phyloP scores from a whole-genome alignment of 2,113 vertebrate genomes.

The Podilymbus podiceps region DNA sequence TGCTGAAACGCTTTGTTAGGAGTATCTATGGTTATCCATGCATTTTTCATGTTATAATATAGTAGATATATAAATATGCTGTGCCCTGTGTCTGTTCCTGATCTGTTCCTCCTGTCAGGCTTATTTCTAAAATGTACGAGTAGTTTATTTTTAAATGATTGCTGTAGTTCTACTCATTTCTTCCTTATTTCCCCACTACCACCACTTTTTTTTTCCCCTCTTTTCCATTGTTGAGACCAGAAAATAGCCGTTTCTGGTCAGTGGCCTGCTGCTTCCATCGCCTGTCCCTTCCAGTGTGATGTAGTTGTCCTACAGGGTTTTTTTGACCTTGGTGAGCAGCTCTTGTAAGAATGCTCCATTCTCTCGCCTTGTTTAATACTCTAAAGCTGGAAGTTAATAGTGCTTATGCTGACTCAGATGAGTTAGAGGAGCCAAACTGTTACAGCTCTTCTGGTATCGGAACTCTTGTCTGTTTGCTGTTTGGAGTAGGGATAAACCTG shows the following conservation, averaged over 20 bases:
- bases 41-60: neutral
- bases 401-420: neutral
- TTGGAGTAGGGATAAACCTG: neutral
- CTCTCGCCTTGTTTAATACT: fast-evolving
- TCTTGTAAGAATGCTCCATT: neutral
- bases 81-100: neutral
- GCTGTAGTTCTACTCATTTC: neutral
- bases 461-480: neutral
- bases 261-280: fast-evolving
- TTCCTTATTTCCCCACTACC: neutral
- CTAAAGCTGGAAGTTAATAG: fast-evolving
- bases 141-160: neutral
- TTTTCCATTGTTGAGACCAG: too few species aligned
- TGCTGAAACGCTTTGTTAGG: neutral
- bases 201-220: too few species aligned
- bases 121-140: neutral
- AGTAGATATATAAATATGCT: neutral
- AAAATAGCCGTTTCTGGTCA: neutral
- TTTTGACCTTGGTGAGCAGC: neutral
- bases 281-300: fast-evolving
- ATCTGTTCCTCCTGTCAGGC: neutral
- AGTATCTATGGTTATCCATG: fast-evolving
- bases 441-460: neutral
- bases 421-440: neutral
- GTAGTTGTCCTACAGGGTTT: neutral